These are phyloP conservation scores for Melanargia galathea DNA, from an alignment of 2,888 invertebrate species.

Conservation along the genomic window DNA sequence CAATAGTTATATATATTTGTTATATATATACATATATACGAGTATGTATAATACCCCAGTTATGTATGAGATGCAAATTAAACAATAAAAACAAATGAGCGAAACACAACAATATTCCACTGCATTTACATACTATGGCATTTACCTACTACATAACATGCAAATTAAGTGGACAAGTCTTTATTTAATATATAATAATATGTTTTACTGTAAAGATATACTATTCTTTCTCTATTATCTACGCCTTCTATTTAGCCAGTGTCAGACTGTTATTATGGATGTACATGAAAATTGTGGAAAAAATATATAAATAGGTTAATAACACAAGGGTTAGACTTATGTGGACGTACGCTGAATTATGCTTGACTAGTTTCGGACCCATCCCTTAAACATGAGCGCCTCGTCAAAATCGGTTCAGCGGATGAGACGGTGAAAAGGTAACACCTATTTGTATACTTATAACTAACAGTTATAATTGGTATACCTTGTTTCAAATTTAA, in stretches of 20 bases:
- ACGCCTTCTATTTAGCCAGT: constrained; percentile 9
- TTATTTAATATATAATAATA: constrained; percentile 16
- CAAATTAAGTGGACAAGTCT: constrained; percentile 12
- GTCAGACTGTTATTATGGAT: constrained; percentile 1
- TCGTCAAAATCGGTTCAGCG: too few relatives aligned
- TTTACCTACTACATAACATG: constrained; percentile 11
- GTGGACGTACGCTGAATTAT: too few relatives aligned
- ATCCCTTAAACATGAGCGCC: too few relatives aligned
- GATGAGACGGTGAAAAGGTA: too few relatives aligned
- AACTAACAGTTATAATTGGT: too few relatives aligned
- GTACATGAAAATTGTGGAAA: background rate
- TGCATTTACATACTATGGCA: constrained; percentile 7
- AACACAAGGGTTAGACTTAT: too few relatives aligned
- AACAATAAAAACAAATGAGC: background rate
- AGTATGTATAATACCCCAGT: too few relatives aligned
- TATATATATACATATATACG: too few relatives aligned
- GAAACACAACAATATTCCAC: constrained; percentile 5
- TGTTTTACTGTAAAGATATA: constrained; percentile 10
- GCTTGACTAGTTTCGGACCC: too few relatives aligned
- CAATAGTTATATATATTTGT: background rate
- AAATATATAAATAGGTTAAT: too few relatives aligned
- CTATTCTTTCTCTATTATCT: constrained; percentile 8
- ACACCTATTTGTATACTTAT: too few relatives aligned
- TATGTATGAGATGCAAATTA: background rate
- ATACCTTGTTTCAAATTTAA: too few relatives aligned